A percentile compares a stretch with the other conserved stretches of the same genome.
Evolutionary conservation across 2,888 invertebrate genomes (phyloP).

Genomic region (Lepas anatifera): DNA sequence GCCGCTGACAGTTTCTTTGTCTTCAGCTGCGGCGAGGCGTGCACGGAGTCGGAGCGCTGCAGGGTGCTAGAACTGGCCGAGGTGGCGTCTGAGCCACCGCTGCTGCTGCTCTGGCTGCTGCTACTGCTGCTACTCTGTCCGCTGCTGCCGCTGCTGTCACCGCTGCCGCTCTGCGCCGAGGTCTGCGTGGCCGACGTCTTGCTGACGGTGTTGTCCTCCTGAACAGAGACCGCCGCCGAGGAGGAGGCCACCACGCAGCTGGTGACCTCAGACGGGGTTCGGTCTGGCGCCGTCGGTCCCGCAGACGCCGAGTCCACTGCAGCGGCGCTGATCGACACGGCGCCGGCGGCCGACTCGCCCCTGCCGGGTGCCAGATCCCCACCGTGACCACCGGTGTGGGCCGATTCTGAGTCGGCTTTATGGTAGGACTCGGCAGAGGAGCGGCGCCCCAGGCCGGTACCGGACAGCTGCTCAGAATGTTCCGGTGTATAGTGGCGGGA

Average conservation of each 20-base stretch:
- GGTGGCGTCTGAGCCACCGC: neutral
- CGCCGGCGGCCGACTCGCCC: neutral
- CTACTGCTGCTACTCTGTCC: neutral
- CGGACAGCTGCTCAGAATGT: neutral
- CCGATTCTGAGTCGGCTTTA: no score
- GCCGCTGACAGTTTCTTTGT: no score
- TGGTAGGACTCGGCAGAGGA: no score
- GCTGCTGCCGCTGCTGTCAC: neutral
- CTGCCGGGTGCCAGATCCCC: neutral
- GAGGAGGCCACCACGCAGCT: neutral
- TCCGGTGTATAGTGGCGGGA: neutral
- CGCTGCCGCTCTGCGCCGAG: neutral
- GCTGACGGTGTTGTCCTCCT: no score
- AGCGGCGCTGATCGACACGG: neutral
- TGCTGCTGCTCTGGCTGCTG: neutral
- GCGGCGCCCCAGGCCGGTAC: neutral
- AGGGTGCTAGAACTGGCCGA: neutral
- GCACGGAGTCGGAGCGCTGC: no score
- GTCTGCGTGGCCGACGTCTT: no score
- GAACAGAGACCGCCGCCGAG: neutral
- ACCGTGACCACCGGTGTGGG: no score
- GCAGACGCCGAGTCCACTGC: neutral
- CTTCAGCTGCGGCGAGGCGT: no score
- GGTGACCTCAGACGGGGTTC: neutral
- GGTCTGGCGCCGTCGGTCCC: neutral